Percentiles rank a stretch among this genome's conserved stretches.
Evolutionary conservation across 2,113 vertebrate species (phyloP).

Genomic region (Notarius quadriscutis): DNA sequence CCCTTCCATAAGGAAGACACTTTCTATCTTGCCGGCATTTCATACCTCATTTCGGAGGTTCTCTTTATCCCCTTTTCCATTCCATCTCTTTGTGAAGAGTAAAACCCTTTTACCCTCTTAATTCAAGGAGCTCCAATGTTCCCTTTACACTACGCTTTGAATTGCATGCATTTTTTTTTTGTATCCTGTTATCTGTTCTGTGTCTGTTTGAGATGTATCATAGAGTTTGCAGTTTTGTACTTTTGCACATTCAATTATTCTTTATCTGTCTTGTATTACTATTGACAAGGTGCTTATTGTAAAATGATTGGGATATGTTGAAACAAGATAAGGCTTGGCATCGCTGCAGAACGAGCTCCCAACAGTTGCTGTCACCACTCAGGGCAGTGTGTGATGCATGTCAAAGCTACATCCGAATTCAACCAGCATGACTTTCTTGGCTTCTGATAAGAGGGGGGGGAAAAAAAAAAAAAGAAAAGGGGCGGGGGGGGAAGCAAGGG

Average conservation of each 20-base stretch:
- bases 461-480: background rate
- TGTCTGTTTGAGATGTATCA: slow-evolving; percentile 84
- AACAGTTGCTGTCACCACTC: slow-evolving; percentile 3
- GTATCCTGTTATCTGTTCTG: slow-evolving; percentile 65
- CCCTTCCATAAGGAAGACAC: slow-evolving; percentile 36
- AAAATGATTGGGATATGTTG: slow-evolving; percentile 19
- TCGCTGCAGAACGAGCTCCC: slow-evolving; percentile 33
- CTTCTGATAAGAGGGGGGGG: background rate
- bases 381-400: background rate
- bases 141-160: slow-evolving; percentile 72
- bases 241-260: slow-evolving; percentile 92
- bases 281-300: slow-evolving; percentile 80
- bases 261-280: slow-evolving; percentile 66
- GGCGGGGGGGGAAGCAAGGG: background rate
- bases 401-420: background rate
- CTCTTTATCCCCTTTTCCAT: background rate
- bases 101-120: background rate
- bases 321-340: slow-evolving; percentile 13
- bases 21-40: slow-evolving; percentile 28
- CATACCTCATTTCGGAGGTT: slow-evolving; percentile 38
- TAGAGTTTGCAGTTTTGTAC: slow-evolving; percentile 91
- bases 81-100: slow-evolving; percentile 29
- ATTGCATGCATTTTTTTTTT: slow-evolving; percentile 83
- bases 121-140: slow-evolving; percentile 18
- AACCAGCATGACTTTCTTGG: background rate